Evolutionary conservation across 2,888 invertebrate species (phyloP).

Genomic region (Leptinotarsa haldemani): DNA sequence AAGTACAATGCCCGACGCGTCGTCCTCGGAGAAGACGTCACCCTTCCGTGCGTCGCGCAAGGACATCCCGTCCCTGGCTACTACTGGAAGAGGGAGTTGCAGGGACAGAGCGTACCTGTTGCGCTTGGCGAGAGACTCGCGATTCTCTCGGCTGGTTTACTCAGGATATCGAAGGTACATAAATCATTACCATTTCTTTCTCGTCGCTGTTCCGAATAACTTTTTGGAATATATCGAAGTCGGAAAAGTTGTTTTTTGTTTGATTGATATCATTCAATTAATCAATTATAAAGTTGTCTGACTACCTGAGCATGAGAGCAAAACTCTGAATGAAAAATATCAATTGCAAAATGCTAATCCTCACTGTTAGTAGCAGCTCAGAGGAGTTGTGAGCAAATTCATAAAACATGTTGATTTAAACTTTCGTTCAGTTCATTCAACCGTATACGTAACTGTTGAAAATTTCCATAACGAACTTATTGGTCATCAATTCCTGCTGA

Average conservation of each 20-base stretch:
- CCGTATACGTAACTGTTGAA: too few species aligned
- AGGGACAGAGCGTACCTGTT: slow-evolving; percentile 75
- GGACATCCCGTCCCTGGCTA: slow-evolving; percentile 85
- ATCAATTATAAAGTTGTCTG: too few species aligned
- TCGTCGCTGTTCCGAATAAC: not conserved
- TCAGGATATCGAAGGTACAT: slow-evolving; percentile 73
- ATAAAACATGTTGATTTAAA: too few species aligned
- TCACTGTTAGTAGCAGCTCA: too few species aligned
- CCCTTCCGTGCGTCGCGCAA: slow-evolving; percentile 83
- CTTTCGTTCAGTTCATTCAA: too few species aligned
- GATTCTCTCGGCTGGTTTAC: slow-evolving; percentile 73
- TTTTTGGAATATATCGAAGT: not conserved
- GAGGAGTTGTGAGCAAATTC: too few species aligned
- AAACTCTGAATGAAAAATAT: too few species aligned
- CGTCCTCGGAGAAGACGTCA: slow-evolving; percentile 78
- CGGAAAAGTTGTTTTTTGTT: not conserved
- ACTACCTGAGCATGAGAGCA: too few species aligned
- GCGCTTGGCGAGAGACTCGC: slow-evolving; percentile 74
- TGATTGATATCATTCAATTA: too few species aligned
- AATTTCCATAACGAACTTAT: too few species aligned
- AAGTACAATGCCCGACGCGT: slow-evolving; percentile 77
- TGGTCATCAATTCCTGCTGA: too few species aligned
- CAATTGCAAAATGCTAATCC: too few species aligned
- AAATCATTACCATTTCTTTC: not conserved
- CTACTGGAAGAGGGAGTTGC: slow-evolving; percentile 83